Evolutionary conservation across 2,888 invertebrate genomes (phyloP).

Genomic region (Sesia apiformis): DNA sequence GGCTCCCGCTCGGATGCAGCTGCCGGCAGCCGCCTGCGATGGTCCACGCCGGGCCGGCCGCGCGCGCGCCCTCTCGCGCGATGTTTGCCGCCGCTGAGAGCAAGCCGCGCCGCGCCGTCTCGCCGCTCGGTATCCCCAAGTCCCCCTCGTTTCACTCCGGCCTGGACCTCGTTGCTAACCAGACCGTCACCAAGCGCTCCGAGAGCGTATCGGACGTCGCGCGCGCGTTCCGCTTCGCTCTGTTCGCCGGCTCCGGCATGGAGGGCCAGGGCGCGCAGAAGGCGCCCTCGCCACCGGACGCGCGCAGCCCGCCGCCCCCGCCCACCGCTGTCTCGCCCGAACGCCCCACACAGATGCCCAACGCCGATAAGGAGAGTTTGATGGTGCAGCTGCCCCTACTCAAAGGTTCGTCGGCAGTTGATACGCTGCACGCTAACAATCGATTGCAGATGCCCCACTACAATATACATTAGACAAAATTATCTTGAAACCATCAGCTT

Average conservation of each 20-base stretch:
- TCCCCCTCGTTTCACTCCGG: slow-evolving; percentile 92
- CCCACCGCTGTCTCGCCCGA: slow-evolving; percentile 41
- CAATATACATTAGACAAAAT: too few relatives aligned
- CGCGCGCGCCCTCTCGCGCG: slow-evolving; percentile 69
- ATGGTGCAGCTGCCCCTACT: slow-evolving; percentile 69
- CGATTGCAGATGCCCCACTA: background rate
- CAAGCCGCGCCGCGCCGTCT: slow-evolving; percentile 70
- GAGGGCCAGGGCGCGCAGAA: slow-evolving; percentile 49
- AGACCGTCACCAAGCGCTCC: slow-evolving; percentile 57
- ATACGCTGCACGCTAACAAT: background rate
- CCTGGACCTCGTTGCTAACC: slow-evolving; percentile 84
- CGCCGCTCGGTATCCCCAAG: slow-evolving; percentile 85
- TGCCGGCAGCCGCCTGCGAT: slow-evolving; percentile 72
- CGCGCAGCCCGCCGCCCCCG: slow-evolving; percentile 55
- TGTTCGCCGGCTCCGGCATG: slow-evolving; percentile 51
- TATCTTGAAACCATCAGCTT: too few relatives aligned
- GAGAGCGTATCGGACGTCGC: slow-evolving; percentile 67
- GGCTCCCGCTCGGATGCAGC: slow-evolving; percentile 70
- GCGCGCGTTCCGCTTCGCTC: slow-evolving; percentile 65
- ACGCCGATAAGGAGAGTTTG: slow-evolving; percentile 54
- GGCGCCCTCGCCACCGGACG: slow-evolving; percentile 60
- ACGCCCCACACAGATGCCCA: slow-evolving; percentile 37
- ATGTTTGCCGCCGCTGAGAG: slow-evolving; percentile 70
- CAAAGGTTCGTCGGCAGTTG: slow-evolving; percentile 58
- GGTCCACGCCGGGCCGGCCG: slow-evolving; percentile 74